Evolutionary conservation across 2,113 vertebrate genomes (phyloP).

Genomic region (Motacilla alba): DNA sequence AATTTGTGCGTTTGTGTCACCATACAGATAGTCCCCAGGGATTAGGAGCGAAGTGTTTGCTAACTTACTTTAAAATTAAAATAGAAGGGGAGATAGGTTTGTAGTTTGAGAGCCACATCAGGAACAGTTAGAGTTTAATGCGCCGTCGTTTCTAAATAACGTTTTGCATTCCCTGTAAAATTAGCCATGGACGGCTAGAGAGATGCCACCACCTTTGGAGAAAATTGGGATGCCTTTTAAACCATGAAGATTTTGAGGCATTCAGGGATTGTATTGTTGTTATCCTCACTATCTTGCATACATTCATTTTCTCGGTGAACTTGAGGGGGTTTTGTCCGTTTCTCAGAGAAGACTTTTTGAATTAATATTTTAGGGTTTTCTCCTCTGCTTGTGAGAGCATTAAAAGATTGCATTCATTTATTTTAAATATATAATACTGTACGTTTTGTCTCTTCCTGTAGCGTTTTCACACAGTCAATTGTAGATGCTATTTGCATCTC

Average conservation of each 20-base stretch:
- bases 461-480: not conserved
- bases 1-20: constrained; percentile 76
- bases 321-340: constrained; percentile 18
- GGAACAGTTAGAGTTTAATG: constrained; percentile 67
- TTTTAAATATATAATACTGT: constrained; percentile 11
- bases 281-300: constrained; percentile 67
- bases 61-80: constrained; percentile 86
- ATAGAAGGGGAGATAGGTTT: constrained; percentile 73
- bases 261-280: constrained; percentile 68
- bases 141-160: constrained; percentile 69
- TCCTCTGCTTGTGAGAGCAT: not conserved
- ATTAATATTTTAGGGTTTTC: constrained; percentile 25
- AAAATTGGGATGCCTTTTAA: constrained; percentile 79
- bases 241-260: constrained; percentile 72
- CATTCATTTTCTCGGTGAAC: constrained; percentile 65
- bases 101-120: constrained; percentile 72
- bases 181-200: constrained; percentile 76
- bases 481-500: constrained; percentile 50
- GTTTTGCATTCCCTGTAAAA: constrained; percentile 78
- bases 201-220: constrained; percentile 74
- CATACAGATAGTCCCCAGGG: constrained; percentile 74
- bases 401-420: constrained; percentile 38
- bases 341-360: constrained; percentile 15
- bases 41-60: constrained; percentile 78
- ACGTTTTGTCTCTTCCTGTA: constrained; percentile 38